Evolutionary conservation across 2,113 vertebrate species (phyloP).

Genomic region (Chionomys nivalis): DNA sequence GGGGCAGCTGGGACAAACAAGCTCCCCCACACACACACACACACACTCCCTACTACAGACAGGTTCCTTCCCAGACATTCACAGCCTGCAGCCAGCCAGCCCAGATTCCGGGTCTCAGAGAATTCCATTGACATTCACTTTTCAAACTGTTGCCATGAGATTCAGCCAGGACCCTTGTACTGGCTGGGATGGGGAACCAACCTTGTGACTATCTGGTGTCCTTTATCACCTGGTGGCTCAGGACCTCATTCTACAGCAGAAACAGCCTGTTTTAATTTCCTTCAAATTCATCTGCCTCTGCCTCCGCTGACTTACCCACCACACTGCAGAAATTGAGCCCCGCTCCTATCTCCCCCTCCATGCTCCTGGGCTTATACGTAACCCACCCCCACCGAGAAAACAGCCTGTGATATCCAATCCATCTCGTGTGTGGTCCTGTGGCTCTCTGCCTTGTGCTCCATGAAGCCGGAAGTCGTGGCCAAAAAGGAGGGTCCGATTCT

Average conservation of each 20-base stretch:
- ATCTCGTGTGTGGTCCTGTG: not conserved
- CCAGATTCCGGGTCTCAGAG: fast-evolving
- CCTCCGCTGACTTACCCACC: fast-evolving
- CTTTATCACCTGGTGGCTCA: fast-evolving
- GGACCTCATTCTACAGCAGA: not conserved
- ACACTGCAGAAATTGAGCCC: not conserved
- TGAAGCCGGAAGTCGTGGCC: not conserved
- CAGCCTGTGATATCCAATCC: not conserved
- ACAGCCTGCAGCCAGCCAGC: fast-evolving
- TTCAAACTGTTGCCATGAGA: not conserved
- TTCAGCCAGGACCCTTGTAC: not conserved
- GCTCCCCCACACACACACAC: too few species aligned
- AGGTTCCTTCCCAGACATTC: fast-evolving
- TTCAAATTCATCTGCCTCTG: not conserved
- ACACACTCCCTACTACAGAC: too few species aligned
- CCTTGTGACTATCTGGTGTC: fast-evolving
- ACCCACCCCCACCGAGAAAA: not conserved
- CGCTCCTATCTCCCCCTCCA: fast-evolving
- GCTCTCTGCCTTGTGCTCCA: not conserved
- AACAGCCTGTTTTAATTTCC: not conserved
- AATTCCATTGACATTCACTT: fast-evolving
- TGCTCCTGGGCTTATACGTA: fast-evolving
- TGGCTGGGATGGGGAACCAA: not conserved
- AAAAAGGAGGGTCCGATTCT: fast-evolving
- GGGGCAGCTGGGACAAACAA: too few species aligned